phyloP scores from a whole-genome alignment of 1,140 invertebrate genomes.

The Mya arenaria region DNA sequence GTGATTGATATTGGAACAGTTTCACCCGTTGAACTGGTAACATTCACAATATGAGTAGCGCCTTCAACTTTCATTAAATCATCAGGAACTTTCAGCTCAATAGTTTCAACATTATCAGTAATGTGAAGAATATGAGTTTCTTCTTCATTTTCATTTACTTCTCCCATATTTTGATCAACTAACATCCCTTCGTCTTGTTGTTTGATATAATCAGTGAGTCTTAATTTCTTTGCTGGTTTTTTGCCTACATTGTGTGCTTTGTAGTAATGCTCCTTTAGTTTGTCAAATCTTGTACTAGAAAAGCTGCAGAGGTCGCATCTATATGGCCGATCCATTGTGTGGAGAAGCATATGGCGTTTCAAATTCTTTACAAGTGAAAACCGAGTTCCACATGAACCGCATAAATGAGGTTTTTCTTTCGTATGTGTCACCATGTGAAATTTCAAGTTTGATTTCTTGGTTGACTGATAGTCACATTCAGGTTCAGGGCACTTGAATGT shows the following conservation, averaged over 20 bases:
- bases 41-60: conserved; percentile 40
- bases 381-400: conserved; percentile 83
- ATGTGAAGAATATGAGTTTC: neutral
- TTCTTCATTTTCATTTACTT: neutral
- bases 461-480: conserved; percentile 81
- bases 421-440: conserved; percentile 83
- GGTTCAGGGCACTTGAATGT: conserved; percentile 82
- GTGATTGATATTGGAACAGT: conserved; percentile 42
- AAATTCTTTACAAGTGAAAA: conserved; percentile 78
- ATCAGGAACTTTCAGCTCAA: conserved; percentile 36
- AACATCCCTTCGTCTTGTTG: neutral
- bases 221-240: conserved; percentile 59
- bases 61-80: neutral
- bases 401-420: conserved; percentile 85
- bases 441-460: conserved; percentile 82
- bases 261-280: conserved; percentile 83
- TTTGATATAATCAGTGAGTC: conserved; percentile 48
- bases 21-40: conserved; percentile 40
- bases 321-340: conserved; percentile 63
- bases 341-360: conserved; percentile 74
- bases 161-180: neutral
- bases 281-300: conserved; percentile 83
- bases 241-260: conserved; percentile 71
- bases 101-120: conserved; percentile 26
- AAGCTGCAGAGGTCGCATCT: conserved; percentile 81